Evolutionary conservation across 1,140 invertebrate genomes (phyloP).

Genomic region (Scaptomyza hsui): DNA sequence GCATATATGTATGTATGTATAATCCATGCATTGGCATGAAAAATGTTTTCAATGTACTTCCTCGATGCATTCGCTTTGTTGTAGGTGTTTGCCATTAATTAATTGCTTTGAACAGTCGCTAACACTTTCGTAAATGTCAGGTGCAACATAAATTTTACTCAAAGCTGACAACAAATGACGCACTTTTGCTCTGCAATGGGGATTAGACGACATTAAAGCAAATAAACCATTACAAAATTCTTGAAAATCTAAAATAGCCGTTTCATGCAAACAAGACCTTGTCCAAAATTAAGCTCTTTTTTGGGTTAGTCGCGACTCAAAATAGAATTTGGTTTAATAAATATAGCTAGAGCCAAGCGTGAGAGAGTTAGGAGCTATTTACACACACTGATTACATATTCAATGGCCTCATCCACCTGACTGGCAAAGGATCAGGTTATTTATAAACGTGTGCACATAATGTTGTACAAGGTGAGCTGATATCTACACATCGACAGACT

Average conservation of each 20-base stretch:
- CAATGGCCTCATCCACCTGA: constrained; percentile 35
- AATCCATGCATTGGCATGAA: not conserved
- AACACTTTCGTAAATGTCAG: constrained; percentile 59
- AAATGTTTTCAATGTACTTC: constrained; percentile 34
- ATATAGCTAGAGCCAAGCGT: not conserved
- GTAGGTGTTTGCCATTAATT: constrained; percentile 69
- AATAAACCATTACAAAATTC: constrained; percentile 43
- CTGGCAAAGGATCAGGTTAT: constrained; percentile 68
- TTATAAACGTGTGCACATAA: constrained; percentile 49
- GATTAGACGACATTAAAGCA: too few species aligned
- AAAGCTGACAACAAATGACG: constrained; percentile 46
- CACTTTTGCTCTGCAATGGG: constrained; percentile 33
- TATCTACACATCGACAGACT: not conserved
- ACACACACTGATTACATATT: constrained; percentile 61
- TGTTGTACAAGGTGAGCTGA: constrained; percentile 4
- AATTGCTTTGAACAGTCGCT: constrained; percentile 44
- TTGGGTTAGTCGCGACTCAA: not conserved
- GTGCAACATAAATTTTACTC: constrained; percentile 70
- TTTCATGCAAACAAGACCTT: constrained; percentile 14
- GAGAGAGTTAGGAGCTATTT: constrained; percentile 26
- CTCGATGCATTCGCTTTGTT: constrained; percentile 34
- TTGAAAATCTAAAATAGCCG: constrained; percentile 1
- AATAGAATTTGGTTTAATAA: not conserved
- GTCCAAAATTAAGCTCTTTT: constrained; percentile 42
- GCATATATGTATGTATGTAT: not conserved